These are phyloP conservation scores for Drosophila jambulina DNA, from an alignment of 1,140 invertebrate species.

Conservation along the genomic window DNA sequence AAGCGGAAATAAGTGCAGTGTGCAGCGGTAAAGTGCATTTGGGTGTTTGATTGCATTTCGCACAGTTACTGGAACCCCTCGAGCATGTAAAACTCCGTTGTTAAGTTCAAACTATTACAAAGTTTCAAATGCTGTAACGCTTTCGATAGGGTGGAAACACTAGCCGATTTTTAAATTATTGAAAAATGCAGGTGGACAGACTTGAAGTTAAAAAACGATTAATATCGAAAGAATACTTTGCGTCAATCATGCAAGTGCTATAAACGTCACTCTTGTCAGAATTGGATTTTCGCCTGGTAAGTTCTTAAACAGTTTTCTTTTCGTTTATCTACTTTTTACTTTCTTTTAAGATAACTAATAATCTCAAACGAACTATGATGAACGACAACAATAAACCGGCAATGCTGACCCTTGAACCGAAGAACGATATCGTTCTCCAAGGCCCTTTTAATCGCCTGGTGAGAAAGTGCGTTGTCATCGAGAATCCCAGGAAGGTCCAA, in stretches of 20 bases:
- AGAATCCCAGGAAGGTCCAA: slow-evolving; percentile 35
- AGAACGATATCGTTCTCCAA: slow-evolving; percentile 29
- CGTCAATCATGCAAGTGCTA: neutral
- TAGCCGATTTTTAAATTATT: neutral
- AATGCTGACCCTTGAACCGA: slow-evolving; percentile 30
- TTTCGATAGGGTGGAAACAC: neutral
- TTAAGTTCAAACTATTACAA: slow-evolving; percentile 17
- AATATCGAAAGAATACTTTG: neutral
- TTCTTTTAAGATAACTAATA: neutral
- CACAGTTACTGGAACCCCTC: slow-evolving; percentile 9
- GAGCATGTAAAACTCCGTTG: slow-evolving; percentile 29
- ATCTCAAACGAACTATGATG: neutral
- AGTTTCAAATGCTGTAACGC: slow-evolving; percentile 13
- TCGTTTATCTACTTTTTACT: neutral
- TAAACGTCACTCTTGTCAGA: neutral
- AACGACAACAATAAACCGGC: neutral
- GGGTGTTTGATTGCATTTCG: slow-evolving; percentile 50
- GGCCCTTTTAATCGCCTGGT: slow-evolving; percentile 50
- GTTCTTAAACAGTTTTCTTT: neutral
- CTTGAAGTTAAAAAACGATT: neutral
- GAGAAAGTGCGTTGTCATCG: slow-evolving; percentile 32
- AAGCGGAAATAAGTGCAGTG: slow-evolving; percentile 71
- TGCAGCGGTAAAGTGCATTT: slow-evolving; percentile 38
- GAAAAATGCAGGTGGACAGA: neutral
- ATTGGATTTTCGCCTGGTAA: neutral